Conservation (phyloP, 1,140 invertebrate genomes). For the Meloidogyne floridensis region DNA sequence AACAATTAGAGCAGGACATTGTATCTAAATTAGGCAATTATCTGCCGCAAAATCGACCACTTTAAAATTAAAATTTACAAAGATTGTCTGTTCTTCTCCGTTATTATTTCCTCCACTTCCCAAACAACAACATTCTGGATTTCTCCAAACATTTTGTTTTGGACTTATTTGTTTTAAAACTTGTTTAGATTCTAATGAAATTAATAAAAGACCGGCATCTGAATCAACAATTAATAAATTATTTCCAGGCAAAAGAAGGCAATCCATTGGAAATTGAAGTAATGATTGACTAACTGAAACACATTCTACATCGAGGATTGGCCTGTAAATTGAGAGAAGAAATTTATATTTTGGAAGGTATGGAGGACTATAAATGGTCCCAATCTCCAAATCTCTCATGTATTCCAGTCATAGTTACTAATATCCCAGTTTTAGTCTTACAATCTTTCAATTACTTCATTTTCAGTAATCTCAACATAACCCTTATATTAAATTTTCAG, state of each 20-base stretch:
- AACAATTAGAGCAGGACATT: too few relatives aligned
- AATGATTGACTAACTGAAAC: slow-evolving; percentile 26
- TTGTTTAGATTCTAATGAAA: slow-evolving; percentile 39
- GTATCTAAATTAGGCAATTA: too few relatives aligned
- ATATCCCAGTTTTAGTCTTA: too few relatives aligned
- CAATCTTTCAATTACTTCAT: too few relatives aligned
- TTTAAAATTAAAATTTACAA: background rate
- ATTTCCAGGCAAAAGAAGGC: slow-evolving; percentile 32
- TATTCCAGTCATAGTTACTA: background rate
- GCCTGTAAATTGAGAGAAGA: background rate
- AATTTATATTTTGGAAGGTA: background rate
- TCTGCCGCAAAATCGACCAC: background rate
- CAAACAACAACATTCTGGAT: slow-evolving; percentile 36
- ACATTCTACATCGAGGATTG: slow-evolving; percentile 38
- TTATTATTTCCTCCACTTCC: background rate
- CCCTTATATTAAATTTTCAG: too few relatives aligned
- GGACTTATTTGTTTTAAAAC: slow-evolving; percentile 35
- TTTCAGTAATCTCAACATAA: too few relatives aligned
- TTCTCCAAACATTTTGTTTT: slow-evolving; percentile 35
- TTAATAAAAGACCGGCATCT: slow-evolving; percentile 34
- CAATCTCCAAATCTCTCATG: background rate
- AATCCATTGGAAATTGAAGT: slow-evolving; percentile 29
- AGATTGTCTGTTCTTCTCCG: background rate
- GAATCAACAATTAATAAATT: slow-evolving; percentile 32
- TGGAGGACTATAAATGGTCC: too few relatives aligned